Conservation (phyloP, 2,797 vertebrate species). For the Leptodactylus fallax region DNA sequence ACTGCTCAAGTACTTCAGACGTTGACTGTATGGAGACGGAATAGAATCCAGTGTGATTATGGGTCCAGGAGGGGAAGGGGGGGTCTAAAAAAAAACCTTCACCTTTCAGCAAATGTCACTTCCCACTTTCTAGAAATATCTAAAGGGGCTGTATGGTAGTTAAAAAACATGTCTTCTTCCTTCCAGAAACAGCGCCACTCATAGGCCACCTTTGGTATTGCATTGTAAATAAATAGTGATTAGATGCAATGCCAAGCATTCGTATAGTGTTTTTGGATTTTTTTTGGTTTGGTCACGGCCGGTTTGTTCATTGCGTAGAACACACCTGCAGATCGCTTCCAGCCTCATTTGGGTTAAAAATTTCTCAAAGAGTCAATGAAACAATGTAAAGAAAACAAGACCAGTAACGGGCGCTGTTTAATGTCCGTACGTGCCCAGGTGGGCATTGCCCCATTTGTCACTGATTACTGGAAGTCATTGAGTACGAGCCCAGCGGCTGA, state of each 20-base stretch:
- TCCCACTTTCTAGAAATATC: background rate
- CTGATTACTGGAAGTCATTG: conserved; percentile 71
- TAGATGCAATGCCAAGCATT: no score
- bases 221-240: no score
- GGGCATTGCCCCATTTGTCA: conserved; percentile 65
- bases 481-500: conserved; percentile 72
- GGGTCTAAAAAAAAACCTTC: no score
- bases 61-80: no score
- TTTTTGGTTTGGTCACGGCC: conserved; percentile 61
- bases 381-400: conserved; percentile 53
- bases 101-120: no score
- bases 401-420: conserved; percentile 39
- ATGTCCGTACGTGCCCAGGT: conserved; percentile 61
- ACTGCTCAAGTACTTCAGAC: background rate
- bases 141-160: background rate
- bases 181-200: no score
- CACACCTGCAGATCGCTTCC: conserved; percentile 61
- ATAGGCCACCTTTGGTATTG: no score
- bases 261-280: background rate
- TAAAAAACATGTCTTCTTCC: background rate
- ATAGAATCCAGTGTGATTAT: background rate
- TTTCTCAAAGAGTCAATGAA: conserved; percentile 35
- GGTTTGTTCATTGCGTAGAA: conserved; percentile 65
- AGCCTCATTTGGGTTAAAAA: conserved; percentile 64
- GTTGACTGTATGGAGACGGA: background rate